Conservation (phyloP, 2,113 vertebrate genomes). For the Pelmatolapia mariae region DNA sequence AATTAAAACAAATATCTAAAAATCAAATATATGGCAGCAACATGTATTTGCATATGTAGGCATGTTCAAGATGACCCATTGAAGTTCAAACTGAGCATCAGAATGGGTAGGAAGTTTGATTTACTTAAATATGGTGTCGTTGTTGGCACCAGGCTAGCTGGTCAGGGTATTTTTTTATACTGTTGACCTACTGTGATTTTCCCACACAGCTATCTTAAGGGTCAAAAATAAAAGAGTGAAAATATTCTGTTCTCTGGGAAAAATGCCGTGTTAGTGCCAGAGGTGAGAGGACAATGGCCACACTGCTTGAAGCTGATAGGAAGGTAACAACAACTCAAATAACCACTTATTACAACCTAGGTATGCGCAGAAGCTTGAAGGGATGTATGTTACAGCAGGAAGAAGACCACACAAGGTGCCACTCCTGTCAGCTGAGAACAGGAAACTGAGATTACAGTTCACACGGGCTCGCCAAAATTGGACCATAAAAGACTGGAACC, state of each 20-base stretch:
- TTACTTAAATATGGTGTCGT: neutral
- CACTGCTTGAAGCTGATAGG: neutral
- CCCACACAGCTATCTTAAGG: neutral
- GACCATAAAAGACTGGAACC: neutral
- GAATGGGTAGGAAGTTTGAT: neutral
- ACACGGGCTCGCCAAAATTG: neutral
- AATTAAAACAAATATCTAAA: neutral
- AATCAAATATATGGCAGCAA: rapidly evolving
- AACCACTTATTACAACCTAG: neutral
- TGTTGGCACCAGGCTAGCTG: neutral
- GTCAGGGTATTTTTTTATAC: neutral
- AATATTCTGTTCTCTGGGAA: neutral
- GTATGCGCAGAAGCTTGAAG: neutral
- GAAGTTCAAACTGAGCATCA: neutral
- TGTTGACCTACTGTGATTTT: neutral
- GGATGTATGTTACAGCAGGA: neutral
- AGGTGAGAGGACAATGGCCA: neutral
- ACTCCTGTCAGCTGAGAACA: neutral
- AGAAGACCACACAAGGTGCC: neutral
- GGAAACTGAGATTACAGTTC: neutral
- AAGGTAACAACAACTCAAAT: neutral
- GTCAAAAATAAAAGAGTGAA: neutral
- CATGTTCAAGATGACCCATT: neutral
- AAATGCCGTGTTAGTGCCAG: neutral
- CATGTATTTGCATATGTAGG: neutral